Evolutionary conservation across 2,797 vertebrate species (phyloP).

Genomic region (Sylvilagus floridanus): DNA sequence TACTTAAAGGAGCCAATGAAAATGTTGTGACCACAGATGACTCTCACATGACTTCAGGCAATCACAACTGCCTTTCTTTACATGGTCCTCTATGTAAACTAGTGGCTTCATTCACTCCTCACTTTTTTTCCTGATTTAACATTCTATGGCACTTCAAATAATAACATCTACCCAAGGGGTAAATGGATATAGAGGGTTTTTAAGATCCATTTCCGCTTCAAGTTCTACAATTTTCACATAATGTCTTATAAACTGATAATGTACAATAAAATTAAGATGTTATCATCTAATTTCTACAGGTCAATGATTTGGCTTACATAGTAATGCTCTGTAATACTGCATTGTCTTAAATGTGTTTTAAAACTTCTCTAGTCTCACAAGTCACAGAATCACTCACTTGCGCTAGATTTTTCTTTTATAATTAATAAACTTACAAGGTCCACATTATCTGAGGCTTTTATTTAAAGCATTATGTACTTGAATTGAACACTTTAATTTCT

Average conservation of each 20-base stretch:
- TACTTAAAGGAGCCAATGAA: neutral
- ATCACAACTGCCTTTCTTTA: neutral
- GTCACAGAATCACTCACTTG: constrained; percentile 33
- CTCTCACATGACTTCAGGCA: neutral
- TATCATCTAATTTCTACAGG: neutral
- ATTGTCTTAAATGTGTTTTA: neutral
- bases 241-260: neutral
- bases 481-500: constrained; percentile 54
- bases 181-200: neutral
- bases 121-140: neutral
- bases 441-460: constrained; percentile 31
- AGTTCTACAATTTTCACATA: neutral
- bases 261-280: neutral
- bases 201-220: neutral
- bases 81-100: neutral
- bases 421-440: neutral
- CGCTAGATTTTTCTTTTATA: constrained; percentile 10
- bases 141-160: neutral
- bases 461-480: neutral
- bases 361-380: constrained; percentile 2
- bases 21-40: neutral
- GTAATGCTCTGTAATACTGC: neutral
- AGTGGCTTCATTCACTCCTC: neutral
- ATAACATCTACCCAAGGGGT: neutral
- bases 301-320: constrained; percentile 8